Percentiles rank a stretch among this genome's conserved stretches.
These are phyloP conservation scores for Trogon surrucura DNA, from an alignment of 2,113 vertebrate genomes.

Conservation along the genomic window DNA sequence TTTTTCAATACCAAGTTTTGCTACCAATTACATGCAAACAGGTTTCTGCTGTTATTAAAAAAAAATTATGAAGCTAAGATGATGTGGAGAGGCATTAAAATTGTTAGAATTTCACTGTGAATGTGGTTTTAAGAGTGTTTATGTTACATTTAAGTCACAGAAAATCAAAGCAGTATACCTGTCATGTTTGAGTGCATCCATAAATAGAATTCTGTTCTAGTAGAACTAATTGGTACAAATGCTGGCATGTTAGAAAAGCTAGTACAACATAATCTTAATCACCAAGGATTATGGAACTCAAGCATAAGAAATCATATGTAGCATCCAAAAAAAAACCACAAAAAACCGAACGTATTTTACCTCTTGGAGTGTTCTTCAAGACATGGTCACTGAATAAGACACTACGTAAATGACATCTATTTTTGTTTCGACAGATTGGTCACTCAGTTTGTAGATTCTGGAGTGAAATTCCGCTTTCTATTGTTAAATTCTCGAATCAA, in stretches of 20 bases:
- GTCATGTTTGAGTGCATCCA: constrained; percentile 8
- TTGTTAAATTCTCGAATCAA: background rate
- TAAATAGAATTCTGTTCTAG: constrained; percentile 39
- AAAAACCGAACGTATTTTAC: background rate
- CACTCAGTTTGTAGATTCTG: background rate
- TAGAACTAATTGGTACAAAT: constrained; percentile 42
- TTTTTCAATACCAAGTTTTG: background rate
- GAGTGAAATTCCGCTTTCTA: background rate
- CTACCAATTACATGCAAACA: background rate
- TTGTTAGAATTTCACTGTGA: background rate
- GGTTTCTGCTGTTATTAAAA: background rate
- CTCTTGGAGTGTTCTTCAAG: background rate
- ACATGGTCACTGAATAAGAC: background rate
- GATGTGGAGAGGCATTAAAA: background rate
- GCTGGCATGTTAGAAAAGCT: constrained; percentile 16
- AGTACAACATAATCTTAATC: constrained; percentile 1
- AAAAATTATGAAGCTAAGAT: background rate
- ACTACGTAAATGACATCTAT: background rate
- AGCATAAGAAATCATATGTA: background rate
- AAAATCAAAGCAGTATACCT: constrained; percentile 36
- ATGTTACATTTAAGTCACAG: constrained; percentile 4
- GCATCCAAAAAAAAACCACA: background rate
- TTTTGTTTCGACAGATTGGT: background rate
- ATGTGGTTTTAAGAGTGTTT: constrained; percentile 18
- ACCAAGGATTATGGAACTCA: constrained; percentile 19